Evolutionary conservation across 2,113 vertebrate genomes (phyloP), one percentile per base, ranked within the genome.

Genomic region (Anseranas semipalmata): DNA sequence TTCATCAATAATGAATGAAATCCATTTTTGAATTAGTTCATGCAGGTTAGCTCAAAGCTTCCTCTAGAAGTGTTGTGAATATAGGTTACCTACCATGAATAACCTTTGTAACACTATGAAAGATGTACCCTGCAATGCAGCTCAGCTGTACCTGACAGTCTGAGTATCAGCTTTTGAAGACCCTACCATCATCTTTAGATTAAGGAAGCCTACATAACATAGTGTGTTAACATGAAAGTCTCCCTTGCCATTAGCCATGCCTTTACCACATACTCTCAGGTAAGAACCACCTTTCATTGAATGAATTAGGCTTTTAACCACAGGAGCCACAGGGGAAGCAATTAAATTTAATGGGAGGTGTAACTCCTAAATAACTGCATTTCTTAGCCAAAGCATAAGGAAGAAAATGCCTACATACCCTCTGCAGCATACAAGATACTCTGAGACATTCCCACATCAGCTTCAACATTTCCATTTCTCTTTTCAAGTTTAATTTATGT

Each of bases 301-400:
- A 1, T 12, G 43, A 75, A 78, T 35, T 4, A 86, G 56, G 60
- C 15, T 55, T 75, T 68, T 20, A 30, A 30, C 27, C 85, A 92
- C 35, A 5, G 75, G 6, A 71, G 21, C 68, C 81, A 33, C 79
- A 41, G 33, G 76, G 32, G 43, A 84, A 89, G 74, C 32, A 82
- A 96, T 95, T 95, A 85, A 85, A 80, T 58, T 35, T 43, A 74
- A 74, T 18, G 20, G n/a, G n/a, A 75, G 32, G n/a, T 0, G 9
- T 59, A 33, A 52, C 37, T 89, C 52, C 66, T 88, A 56, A 89
- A 85, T 85, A 92, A 95, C 93, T 65, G 7, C 46, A 52, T 78
- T 46, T 62, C 11, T 37, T 12, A 50, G 7, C 27, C 60, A 53
- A 43, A 22, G 48, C 41, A n/a, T 4, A 2, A 28, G 37, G 50